These are phyloP conservation scores for Hirundo rustica DNA, from an alignment of 2,797 vertebrate genomes.

Conservation along the genomic window DNA sequence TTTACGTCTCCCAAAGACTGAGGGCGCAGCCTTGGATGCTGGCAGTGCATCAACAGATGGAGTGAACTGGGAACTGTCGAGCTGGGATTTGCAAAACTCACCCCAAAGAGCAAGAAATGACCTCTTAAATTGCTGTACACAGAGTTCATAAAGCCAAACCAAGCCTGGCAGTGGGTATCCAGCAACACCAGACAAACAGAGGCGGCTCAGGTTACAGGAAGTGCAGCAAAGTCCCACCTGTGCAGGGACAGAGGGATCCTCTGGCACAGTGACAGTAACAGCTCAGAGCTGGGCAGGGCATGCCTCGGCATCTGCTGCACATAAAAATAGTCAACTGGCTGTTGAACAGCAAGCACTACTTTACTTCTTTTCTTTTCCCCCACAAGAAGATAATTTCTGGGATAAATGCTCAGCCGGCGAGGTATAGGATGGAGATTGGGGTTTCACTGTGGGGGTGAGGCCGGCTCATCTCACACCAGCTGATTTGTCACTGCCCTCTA, in stretches of 20 bases:
- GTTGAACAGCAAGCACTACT: neutral
- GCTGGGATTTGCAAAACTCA: constrained; percentile 1
- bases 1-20: neutral
- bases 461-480: neutral
- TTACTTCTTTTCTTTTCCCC: neutral
- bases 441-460: neutral
- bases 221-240: constrained; percentile 13
- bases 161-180: neutral
- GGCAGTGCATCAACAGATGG: neutral
- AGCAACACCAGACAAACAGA: neutral
- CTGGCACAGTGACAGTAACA: neutral
- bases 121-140: neutral
- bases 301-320: constrained; percentile 35
- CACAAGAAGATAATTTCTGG: neutral
- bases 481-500: neutral
- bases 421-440: neutral
- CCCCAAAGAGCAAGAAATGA: neutral
- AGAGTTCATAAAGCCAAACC: neutral
- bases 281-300: neutral
- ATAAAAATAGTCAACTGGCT: constrained; percentile 13
- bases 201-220: neutral
- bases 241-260: neutral
- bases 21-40: neutral
- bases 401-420: neutral
- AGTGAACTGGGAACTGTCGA: constrained; percentile 16